Evolutionary conservation across 2,113 vertebrate species (phyloP).

Genomic region (Mastomys coucha): DNA sequence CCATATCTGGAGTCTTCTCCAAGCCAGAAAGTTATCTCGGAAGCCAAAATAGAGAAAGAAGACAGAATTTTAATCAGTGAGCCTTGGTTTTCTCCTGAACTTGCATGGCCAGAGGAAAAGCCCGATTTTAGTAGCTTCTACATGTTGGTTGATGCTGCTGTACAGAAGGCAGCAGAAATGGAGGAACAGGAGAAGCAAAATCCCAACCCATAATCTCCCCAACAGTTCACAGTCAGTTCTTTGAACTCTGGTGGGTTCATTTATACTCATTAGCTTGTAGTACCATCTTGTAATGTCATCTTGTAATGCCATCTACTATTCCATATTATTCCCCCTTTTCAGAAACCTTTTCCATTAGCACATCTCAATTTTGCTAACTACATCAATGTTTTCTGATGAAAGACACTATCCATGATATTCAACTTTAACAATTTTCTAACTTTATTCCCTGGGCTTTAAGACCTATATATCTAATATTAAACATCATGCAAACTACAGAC

Average conservation of each 20-base stretch:
- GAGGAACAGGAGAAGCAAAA: constrained; percentile 45
- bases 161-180: constrained; percentile 36
- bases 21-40: neutral
- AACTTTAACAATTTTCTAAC: neutral
- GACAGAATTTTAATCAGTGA: neutral
- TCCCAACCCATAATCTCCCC: neutral
- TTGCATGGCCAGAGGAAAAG: neutral
- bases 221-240: neutral
- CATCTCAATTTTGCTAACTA: neutral
- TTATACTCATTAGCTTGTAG: neutral
- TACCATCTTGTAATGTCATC: too few species aligned
- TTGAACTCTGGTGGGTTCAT: neutral
- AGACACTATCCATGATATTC: neutral
- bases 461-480: neutral
- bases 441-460: neutral
- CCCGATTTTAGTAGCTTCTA: constrained; percentile 42
- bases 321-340: neutral
- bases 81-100: neutral
- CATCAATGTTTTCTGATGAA: neutral
- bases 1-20: neutral
- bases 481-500: neutral
- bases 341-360: neutral
- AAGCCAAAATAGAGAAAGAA: neutral
- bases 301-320: too few species aligned
- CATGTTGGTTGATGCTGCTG: neutral